Base-by-base conservation (phyloP, 2,888 invertebrate genomes). In the Caenorhabditis japonica region DNA sequence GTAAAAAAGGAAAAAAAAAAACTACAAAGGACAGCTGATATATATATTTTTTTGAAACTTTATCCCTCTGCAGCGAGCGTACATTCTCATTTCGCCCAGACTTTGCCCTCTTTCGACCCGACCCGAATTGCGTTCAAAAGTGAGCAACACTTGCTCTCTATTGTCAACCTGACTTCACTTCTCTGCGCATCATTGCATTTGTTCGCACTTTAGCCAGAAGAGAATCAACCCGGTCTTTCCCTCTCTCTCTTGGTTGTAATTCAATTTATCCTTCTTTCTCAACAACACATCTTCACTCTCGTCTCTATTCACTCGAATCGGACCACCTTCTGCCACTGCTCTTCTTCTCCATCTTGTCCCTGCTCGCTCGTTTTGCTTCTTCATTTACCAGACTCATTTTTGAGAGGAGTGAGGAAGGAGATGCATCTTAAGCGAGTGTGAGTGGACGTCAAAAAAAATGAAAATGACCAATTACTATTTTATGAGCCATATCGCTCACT, bases 181-280 rank as follows among this genome's bases (percentile, higher is more conserved):
- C 41, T 44, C 44, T 44, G 36, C 62, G 41, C 41, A 36, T 66
- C 66, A 66, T 66, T 56, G 43, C 66, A 66, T 66, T 66, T 66
- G 66, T 56, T 66, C 68, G 59, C 68, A 59, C 58, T 66, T 58
- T 61, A n/a, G n/a, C n/a, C n/a, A n/a, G n/a, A n/a, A n/a, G n/a
- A n/a, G n/a, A n/a, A n/a, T n/a, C n/a, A n/a, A n/a, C n/a, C n/a
- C 53, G 34, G 49, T 41, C 36, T 39, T 23, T 53, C 25, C 23
- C 39, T 15, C 39, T 52, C 47, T 52, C 38, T 52, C 25, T 36
- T 12, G 34, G 7, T 66, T 66, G 56, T 66, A 51, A 58, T 66
- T 56, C 66, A 58, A 59, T 59, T 59, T 62, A 62, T 52, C 53
- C 27, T 13, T n/a, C n/a, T n/a, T n/a, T n/a, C n/a, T n/a, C n/a